A percentile compares a stretch with the other conserved stretches of the same genome.
These are phyloP conservation scores for Otolemur crassicaudatus DNA, from an alignment of 2,797 vertebrate genomes.

Conservation along the genomic window DNA sequence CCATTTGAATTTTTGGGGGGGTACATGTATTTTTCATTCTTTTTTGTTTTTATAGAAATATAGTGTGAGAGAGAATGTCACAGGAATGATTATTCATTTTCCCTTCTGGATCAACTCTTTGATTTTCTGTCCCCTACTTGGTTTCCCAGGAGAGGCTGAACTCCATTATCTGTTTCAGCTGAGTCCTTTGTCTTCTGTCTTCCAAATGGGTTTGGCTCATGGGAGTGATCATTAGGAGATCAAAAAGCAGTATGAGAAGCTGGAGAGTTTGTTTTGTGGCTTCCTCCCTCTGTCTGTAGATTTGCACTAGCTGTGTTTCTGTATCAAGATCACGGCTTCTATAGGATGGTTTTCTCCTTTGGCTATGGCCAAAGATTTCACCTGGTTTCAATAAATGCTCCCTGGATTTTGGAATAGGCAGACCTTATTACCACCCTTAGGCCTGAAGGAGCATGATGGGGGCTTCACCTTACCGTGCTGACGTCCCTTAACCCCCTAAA, in stretches of 20 bases:
- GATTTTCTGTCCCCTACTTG: not conserved
- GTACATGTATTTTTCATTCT: not conserved
- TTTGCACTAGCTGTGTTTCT: not conserved
- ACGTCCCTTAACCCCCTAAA: not conserved
- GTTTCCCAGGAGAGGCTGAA: not conserved
- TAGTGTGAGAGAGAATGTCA: not conserved
- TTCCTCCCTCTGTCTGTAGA: not conserved
- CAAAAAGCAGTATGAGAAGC: not conserved
- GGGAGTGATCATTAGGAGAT: not conserved
- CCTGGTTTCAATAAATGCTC: not conserved
- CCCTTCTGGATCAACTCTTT: not conserved
- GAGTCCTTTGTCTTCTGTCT: not conserved
- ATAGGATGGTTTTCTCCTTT: not conserved
- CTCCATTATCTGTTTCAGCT: not conserved
- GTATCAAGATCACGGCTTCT: not conserved
- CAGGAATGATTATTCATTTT: not conserved
- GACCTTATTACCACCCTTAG: not conserved
- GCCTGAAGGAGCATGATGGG: not conserved
- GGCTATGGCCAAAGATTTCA: not conserved
- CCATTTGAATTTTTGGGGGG: not conserved
- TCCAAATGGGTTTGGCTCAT: not conserved
- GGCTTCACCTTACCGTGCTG: not conserved
- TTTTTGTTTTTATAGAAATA: conserved; percentile 7
- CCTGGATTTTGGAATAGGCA: not conserved
- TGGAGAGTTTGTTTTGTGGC: not conserved